Conservation (phyloP, 2,797 vertebrate genomes). For the Syngnathus acus region DNA sequence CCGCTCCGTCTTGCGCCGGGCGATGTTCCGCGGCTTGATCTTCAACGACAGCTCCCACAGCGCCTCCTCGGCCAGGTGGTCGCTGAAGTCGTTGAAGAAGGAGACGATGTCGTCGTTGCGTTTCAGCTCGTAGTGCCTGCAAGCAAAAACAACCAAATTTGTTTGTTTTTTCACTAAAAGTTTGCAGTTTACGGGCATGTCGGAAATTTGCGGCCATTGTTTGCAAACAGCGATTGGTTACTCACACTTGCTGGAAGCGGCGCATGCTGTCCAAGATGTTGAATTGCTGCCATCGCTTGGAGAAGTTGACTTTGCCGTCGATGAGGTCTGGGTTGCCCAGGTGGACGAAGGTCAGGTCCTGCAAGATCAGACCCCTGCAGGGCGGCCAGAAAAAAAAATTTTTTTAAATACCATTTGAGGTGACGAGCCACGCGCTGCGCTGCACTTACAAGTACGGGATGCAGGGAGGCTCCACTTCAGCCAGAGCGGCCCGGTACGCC, state of each 20-base stretch:
- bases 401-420: constrained; percentile 1
- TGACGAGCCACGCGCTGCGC: neutral
- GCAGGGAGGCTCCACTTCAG: constrained; percentile 93
- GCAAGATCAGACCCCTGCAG: constrained; percentile 89
- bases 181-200: neutral
- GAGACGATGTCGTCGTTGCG: constrained; percentile 92
- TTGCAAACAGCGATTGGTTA: constrained; percentile 15
- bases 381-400: too few species aligned
- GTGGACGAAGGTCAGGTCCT: constrained; percentile 97
- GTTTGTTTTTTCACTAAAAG: too few species aligned
- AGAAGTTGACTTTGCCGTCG: constrained; percentile 95
- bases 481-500: constrained; percentile 89
- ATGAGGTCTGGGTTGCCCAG: constrained; percentile 95
- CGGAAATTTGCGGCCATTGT: too few species aligned
- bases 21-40: constrained; percentile 93
- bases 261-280: constrained; percentile 99
- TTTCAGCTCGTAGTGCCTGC: constrained; percentile 92
- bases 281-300: constrained; percentile 99
- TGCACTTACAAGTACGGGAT: constrained; percentile 93
- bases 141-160: neutral
- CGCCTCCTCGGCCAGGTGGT: constrained; percentile 96
- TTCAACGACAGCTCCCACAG: constrained; percentile 98
- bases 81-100: constrained; percentile 99
- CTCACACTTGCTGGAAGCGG: constrained; percentile 97
- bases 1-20: constrained; percentile 85